Evolutionary conservation across 2,888 invertebrate genomes (phyloP).

Genomic region (Leptopilina myrica): DNA sequence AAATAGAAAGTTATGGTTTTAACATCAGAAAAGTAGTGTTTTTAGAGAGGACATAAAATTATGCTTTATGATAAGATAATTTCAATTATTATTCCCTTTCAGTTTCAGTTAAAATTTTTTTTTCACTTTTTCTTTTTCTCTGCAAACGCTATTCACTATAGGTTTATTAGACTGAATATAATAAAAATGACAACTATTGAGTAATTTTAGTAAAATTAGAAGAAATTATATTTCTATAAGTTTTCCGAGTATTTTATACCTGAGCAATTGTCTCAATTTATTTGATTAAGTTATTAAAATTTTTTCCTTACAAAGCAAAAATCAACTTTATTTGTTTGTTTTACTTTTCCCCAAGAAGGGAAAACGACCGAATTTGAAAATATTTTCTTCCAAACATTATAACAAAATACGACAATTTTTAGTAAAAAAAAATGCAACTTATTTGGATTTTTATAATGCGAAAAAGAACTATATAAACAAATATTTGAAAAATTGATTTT

Average conservation of each 20-base stretch:
- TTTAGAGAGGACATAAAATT: not conserved
- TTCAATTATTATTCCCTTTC: conserved; percentile 13
- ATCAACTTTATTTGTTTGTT: too few relatives aligned
- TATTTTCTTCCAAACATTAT: too few relatives aligned
- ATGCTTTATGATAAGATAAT: not conserved
- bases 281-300: not conserved
- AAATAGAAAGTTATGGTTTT: conserved; percentile 5
- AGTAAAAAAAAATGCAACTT: too few relatives aligned
- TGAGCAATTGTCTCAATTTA: not conserved
- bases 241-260: not conserved
- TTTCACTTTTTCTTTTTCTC: not conserved
- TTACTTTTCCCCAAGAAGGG: too few relatives aligned
- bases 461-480: too few relatives aligned
- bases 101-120: not conserved
- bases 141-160: not conserved
- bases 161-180: not conserved
- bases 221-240: not conserved
- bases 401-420: too few relatives aligned
- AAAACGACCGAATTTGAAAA: too few relatives aligned
- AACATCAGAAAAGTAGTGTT: not conserved
- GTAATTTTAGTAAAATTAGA: not conserved
- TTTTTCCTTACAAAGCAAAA: not conserved
- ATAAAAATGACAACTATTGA: conserved; percentile 13
- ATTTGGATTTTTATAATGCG: too few relatives aligned
- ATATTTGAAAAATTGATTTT: too few relatives aligned